Evolutionary conservation across 2,888 invertebrate species (phyloP).

Genomic region (Dryococelus australis): DNA sequence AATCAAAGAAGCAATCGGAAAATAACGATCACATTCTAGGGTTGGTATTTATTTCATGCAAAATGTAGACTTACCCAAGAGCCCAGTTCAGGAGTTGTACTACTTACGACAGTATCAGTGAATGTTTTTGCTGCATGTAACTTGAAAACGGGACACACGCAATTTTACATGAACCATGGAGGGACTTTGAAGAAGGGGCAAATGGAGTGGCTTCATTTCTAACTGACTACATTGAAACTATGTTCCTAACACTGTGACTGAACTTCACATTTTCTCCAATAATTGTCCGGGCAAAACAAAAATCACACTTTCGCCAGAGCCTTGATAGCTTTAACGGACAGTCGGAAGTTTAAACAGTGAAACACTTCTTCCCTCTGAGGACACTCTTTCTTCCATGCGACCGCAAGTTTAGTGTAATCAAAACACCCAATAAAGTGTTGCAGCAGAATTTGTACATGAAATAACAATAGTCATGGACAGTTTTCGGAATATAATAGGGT

Average conservation of each 20-base stretch:
- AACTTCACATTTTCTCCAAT: too few relatives aligned
- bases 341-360: background rate
- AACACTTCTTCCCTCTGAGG: background rate
- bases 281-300: too few relatives aligned
- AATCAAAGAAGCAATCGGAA: background rate
- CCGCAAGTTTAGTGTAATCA: background rate
- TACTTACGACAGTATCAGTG: too few relatives aligned
- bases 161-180: too few relatives aligned
- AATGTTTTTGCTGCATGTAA: too few relatives aligned
- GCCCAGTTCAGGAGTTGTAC: background rate
- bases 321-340: background rate
- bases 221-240: too few relatives aligned
- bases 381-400: background rate
- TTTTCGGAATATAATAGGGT: background rate
- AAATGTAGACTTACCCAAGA: background rate
- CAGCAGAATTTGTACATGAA: background rate
- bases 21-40: background rate
- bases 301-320: too few relatives aligned
- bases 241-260: too few relatives aligned
- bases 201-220: too few relatives aligned
- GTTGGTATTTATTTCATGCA: background rate
- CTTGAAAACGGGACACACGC: too few relatives aligned
- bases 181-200: too few relatives aligned
- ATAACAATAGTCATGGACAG: background rate
- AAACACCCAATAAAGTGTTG: background rate